A percentile compares a stretch with the other conserved stretches of the same genome.
Conservation (phyloP, 2,888 invertebrate species). For the Eilema depressum region DNA sequence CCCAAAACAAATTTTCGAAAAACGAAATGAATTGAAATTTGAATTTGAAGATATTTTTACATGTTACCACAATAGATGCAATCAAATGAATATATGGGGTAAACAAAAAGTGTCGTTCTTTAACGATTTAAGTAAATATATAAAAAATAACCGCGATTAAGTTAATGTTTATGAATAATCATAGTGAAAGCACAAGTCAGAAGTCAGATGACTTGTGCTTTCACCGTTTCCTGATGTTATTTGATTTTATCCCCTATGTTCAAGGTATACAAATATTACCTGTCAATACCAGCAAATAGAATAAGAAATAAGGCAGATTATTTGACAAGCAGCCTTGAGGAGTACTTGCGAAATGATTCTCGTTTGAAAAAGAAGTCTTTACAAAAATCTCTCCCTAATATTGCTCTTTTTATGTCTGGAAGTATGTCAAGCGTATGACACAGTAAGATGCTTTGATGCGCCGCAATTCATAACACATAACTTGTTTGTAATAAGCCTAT, state of each 20-base stretch:
- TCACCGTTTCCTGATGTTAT: neutral
- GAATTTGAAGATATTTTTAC: neutral
- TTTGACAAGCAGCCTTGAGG: constrained; percentile 21
- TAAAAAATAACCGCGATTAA: neutral
- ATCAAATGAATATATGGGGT: neutral
- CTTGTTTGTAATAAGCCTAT: constrained; percentile 21
- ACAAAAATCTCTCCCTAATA: constrained; percentile 16
- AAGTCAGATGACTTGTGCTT: neutral
- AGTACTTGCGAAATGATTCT: constrained; percentile 20
- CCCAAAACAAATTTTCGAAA: constrained; percentile 18
- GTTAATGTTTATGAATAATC: neutral
- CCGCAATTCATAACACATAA: constrained; percentile 21
- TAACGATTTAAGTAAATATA: no score
- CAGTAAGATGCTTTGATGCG: constrained; percentile 33
- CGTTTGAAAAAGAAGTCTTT: constrained; percentile 24
- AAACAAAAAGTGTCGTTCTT: neutral
- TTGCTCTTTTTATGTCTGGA: constrained; percentile 36
- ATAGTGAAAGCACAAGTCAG: no score
- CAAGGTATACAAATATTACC: neutral
- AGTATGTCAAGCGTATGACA: constrained; percentile 43
- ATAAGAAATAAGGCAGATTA: constrained; percentile 19
- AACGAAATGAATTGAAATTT: constrained; percentile 3
- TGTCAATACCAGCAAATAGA: constrained; percentile 17
- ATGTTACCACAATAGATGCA: neutral
- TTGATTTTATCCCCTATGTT: constrained; percentile 1